Percentiles rank a stretch among this genome's conserved stretches.
phyloP scores from a whole-genome alignment of 2,888 invertebrate genomes.

The Phaedon cochleariae region DNA sequence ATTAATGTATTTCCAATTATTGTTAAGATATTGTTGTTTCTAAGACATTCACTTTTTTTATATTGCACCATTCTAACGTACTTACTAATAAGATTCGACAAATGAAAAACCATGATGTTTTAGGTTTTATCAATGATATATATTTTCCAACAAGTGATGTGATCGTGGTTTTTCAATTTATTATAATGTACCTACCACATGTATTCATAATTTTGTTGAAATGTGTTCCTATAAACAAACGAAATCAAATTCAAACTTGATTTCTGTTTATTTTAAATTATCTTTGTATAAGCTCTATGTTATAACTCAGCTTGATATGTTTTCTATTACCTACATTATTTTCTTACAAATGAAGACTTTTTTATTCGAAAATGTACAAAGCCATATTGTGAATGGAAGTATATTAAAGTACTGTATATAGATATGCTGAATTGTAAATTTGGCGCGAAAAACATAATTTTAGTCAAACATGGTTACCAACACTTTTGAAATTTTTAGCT shows the following conservation, averaged over 20 bases:
- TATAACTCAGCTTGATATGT: neutral
- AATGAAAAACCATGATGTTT: neutral
- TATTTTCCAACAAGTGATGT: neutral
- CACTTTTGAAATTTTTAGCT: slow-evolving; percentile 40
- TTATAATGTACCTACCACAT: slow-evolving; percentile 2
- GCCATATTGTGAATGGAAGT: slow-evolving; percentile 11
- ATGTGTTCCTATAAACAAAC: slow-evolving; percentile 48
- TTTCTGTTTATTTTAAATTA: slow-evolving; percentile 46
- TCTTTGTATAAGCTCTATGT: slow-evolving; percentile 32
- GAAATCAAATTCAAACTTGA: slow-evolving; percentile 45
- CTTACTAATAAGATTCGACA: slow-evolving; percentile 30
- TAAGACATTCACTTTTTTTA: slow-evolving; percentile 28
- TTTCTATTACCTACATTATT: slow-evolving; percentile 3
- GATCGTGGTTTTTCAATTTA: neutral
- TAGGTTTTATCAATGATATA: too few species aligned
- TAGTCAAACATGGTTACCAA: slow-evolving; percentile 57
- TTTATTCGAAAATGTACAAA: neutral
- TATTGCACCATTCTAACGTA: slow-evolving; percentile 29
- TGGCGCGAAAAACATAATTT: slow-evolving; percentile 33
- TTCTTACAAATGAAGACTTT: slow-evolving; percentile 20
- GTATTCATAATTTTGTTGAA: slow-evolving; percentile 18
- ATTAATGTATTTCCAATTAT: slow-evolving; percentile 14
- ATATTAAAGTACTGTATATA: neutral
- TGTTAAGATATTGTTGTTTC: neutral
- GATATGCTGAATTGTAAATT: slow-evolving; percentile 11